These are phyloP conservation scores for Acrobasis repandana DNA, from an alignment of 2,888 invertebrate genomes.

Conservation along the genomic window DNA sequence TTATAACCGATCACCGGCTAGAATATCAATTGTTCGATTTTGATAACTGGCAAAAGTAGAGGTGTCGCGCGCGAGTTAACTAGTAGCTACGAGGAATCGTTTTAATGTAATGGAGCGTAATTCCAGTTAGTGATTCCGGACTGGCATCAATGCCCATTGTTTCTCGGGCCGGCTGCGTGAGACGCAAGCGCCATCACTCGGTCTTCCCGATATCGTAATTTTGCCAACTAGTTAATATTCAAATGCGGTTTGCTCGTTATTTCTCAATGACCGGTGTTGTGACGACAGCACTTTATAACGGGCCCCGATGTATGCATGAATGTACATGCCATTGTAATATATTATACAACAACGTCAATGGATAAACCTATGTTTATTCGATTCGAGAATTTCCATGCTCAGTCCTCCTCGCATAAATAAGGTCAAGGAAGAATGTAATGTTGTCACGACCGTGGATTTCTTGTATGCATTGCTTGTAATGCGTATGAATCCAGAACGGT, in stretches of 20 bases:
- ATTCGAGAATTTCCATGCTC: slow-evolving; percentile 13
- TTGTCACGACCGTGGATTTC: background rate
- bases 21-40: slow-evolving; percentile 20
- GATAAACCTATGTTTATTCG: slow-evolving; percentile 27
- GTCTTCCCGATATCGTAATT: slow-evolving; percentile 68
- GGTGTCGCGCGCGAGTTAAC: slow-evolving; percentile 39
- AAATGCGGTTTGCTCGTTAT: slow-evolving; percentile 65
- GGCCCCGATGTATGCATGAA: slow-evolving; percentile 44
- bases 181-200: slow-evolving; percentile 57
- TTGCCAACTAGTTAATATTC: slow-evolving; percentile 68
- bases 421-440: slow-evolving; percentile 13
- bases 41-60: slow-evolving; percentile 13
- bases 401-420: slow-evolving; percentile 15
- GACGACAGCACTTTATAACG: slow-evolving; percentile 70
- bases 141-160: slow-evolving; percentile 61
- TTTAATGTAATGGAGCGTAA: slow-evolving; percentile 66
- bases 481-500: background rate
- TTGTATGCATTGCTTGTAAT: background rate
- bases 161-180: slow-evolving; percentile 63
- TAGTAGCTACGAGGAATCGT: slow-evolving; percentile 58
- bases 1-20: background rate
- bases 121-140: slow-evolving; percentile 67
- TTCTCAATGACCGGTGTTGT: slow-evolving; percentile 68
- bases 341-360: slow-evolving; percentile 57
- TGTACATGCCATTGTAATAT: slow-evolving; percentile 56